A percentile compares a stretch with the other conserved stretches of the same genome.
phyloP scores from a whole-genome alignment of 2,113 vertebrate species.

The Catharus minimus region DNA sequence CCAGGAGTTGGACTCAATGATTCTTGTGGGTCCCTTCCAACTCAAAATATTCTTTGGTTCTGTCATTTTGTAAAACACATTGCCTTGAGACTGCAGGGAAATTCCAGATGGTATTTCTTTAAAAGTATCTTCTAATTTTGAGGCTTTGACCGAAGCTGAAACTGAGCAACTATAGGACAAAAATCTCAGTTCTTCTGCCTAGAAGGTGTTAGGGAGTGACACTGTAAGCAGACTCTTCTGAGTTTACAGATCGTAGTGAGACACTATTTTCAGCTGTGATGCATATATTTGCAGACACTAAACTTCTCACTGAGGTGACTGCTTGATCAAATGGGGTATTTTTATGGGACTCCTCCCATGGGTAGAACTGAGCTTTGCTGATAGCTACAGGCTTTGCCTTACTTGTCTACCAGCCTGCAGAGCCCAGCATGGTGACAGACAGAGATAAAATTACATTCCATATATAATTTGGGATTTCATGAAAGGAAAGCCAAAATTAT shows the following conservation, averaged over 20 bases:
- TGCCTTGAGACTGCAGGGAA: neutral
- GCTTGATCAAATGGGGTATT: neutral
- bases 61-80: neutral
- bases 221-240: neutral
- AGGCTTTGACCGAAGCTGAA: neutral
- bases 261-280: conserved; percentile 12
- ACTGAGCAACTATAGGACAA: neutral
- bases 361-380: neutral
- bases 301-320: neutral
- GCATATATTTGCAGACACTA: neutral
- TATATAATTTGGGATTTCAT: neutral
- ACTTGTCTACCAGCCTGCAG: neutral
- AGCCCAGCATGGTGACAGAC: neutral
- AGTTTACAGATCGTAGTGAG: neutral
- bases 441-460: conserved; percentile 5
- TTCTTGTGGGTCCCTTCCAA: neutral
- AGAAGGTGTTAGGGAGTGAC: neutral
- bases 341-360: neutral
- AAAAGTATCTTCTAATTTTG: neutral
- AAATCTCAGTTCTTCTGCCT: conserved; percentile 4
- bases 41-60: neutral
- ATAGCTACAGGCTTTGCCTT: neutral
- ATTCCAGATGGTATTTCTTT: neutral
- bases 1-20: neutral
- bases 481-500: neutral